Base-by-base conservation (phyloP, 2,888 invertebrate genomes). In the Drosophila cracens region DNA sequence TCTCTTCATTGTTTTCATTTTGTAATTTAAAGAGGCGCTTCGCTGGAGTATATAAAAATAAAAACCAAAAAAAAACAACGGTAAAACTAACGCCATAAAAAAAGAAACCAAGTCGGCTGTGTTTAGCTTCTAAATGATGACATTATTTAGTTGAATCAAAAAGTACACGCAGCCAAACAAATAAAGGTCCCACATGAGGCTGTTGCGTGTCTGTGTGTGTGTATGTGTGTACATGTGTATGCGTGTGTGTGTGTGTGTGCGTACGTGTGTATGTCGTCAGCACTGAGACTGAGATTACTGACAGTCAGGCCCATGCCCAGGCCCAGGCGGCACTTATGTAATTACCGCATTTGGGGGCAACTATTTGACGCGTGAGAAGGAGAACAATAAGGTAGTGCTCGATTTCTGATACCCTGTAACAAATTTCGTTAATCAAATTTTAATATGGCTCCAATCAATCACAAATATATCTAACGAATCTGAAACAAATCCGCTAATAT, bases 261-360 rank as follows among this genome's bases (percentile, higher is more conserved):
- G 29, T 53, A 29, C 18, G 25, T 59, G 38, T 33, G 49, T 34
- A 31, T 46, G 57, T 67, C 33, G 48, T 34, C 70, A 58, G 56
- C 59, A 29, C 38, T 46, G 52, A 57, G 57, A 53, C 77, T 62
- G 69, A 64, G 76, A 69, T 79, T 79, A 71, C 67, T 57, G 67
- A 70, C 74, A 74, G 67, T 52, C 43, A 59, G 81, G 59, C 78
- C 62, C 70, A 62, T 68, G 53, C 70, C 31, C 31, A 29, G 7
- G 29, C 7, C 7, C 43, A 56, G 81, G 53, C 74, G 52, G 63
- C 77, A 77, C 81, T 81, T 74, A 77, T 74, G 63, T 79, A 79
- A 79, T 79, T 80, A 79, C 76, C 81, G 48, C 62, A 73, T 64
- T 72, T 56, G 63, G 48, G 59, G 51, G 52, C 70, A 66, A 74